Base-by-base conservation (phyloP, 2,888 invertebrate genomes). In the Macrophya alboannulata region DNA sequence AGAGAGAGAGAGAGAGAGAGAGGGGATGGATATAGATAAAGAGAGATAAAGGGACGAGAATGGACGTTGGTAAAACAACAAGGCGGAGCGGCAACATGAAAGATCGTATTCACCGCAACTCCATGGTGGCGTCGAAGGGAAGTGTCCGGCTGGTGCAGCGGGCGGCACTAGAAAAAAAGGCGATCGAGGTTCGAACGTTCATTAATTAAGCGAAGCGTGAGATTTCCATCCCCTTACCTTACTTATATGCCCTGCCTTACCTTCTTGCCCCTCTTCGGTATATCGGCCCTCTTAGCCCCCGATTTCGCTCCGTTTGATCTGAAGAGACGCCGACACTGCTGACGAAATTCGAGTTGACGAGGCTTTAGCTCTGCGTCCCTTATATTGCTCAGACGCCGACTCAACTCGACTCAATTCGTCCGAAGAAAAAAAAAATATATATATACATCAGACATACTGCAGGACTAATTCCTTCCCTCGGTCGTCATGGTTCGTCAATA, bases 191-290 rank as follows among this genome's bases (percentile, higher is more conserved):
- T 62, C 43, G 40, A 86, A 88, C 89, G 90, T 91, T 92, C 92
- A 91, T 93, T 92, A 92, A 93, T 92, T 91, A 92, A 93, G 91
- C 91, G 89, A 92, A 92, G 92, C 92, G 93, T 92, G 91, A 92
- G 92, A 92, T 92, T 91, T 91, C 90, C 91, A 89, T 89, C 89
- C 90, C 88, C 89, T 85, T 84, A 85, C 86, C 37, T 55, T 62
- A 48, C 48, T 12, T 68, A 21, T 37, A 17, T 12, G 48, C 81
- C 43, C 79, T 8, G 10, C 68, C 74, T 31, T 79, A 81, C 31
- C 84, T 77, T 76, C 85, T 87, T 85, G 74, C 86, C 43, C 87
- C 84, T 86, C 87, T 84, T 81, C 55, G 72, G 72, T 74, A 74
- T 84, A 43, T 45, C 45, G 43, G n/a, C 25, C 45, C 72, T 74